These are phyloP conservation scores for Synaphobranchus kaupii DNA, from an alignment of 2,797 vertebrate species.

Conservation along the genomic window DNA sequence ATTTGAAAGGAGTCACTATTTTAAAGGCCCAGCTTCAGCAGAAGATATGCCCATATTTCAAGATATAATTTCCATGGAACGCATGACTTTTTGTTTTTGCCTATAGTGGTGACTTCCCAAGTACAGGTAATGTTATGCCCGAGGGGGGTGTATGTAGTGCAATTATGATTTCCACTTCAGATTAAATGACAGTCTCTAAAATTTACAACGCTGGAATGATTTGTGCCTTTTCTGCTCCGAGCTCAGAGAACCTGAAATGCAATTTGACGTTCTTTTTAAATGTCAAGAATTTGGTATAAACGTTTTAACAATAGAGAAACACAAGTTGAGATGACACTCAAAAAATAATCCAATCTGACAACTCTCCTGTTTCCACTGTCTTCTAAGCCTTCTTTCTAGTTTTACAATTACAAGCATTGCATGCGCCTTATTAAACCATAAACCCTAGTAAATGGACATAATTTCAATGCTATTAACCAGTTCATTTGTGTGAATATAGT, in stretches of 20 bases:
- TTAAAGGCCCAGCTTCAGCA: not conserved
- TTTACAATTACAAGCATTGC: not conserved
- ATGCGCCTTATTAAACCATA: not conserved
- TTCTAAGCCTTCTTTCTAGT: not conserved
- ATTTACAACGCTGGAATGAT: not conserved
- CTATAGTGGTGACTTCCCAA: not conserved
- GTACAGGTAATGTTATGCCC: not conserved
- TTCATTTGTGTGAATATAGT: not conserved
- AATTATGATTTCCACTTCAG: not conserved
- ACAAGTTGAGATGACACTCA: not conserved
- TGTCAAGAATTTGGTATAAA: not conserved
- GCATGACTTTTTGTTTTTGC: not conserved
- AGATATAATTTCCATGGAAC: not conserved
- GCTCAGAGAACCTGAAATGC: not conserved
- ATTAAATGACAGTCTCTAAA: not conserved
- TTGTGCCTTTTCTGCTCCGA: not conserved
- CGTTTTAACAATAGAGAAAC: not conserved
- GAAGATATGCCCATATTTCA: not conserved
- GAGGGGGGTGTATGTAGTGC: not conserved
- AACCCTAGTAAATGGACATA: not conserved
- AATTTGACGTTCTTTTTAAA: not conserved
- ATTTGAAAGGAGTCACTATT: not conserved
- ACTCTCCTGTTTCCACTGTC: not conserved
- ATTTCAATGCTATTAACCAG: not conserved
- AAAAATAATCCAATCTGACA: not conserved